Evolutionary conservation across 2,888 invertebrate species (phyloP), one percentile per base, ranked within the genome.

Genomic region (Eupsilia transversa): DNA sequence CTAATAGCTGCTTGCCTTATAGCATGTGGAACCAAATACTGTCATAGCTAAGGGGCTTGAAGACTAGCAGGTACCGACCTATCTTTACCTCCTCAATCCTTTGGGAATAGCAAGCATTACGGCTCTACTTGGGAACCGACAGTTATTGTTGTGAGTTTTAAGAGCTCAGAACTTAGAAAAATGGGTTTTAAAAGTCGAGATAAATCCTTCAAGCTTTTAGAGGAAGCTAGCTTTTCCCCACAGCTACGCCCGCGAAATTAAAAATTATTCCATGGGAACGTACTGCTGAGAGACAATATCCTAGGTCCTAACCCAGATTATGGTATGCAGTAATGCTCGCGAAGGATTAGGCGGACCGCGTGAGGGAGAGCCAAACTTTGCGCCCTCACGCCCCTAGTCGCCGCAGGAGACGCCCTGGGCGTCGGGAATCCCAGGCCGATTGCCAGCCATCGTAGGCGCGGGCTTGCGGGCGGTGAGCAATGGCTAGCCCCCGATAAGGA

Each of bases 121-220:
- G 27, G 35, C 23, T 70, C 17, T 66, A 46, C 69, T 80, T 52
- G 30, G 52, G 33, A 59, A 33, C 56, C 17, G 52, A 70, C 69
- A 59, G 69, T 79, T 79, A 80, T 64, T 74, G 67, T 65, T 74
- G 49, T 46, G 43, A 74, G 80, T 72, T 79, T 63, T 79, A 80
- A 74, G n/a, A 81, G 59, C 57, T 54, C 14, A 35, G 43, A 41
- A 63, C 35, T 67, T 41, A 52, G 20, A 75, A 17, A 81, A 71
- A 75, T 75, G 17, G 80, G 68, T 68, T 74, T 65, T 74, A 79
- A 80, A 79, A 78, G 56, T 49, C 27, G 9, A 41, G 60, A 60
- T 61, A 35, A 66, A 66, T 59, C 54, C 60, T 60, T 30, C n/a
- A 27, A 54, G 46, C 46, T 68, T 63, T 46, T 59, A 64, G 30